Evolutionary conservation across 53 echinoderm and acorn worm genomes (phyloP), one percentile per base, ranked within the genome.

Genomic region (Pentamera pediparva): DNA sequence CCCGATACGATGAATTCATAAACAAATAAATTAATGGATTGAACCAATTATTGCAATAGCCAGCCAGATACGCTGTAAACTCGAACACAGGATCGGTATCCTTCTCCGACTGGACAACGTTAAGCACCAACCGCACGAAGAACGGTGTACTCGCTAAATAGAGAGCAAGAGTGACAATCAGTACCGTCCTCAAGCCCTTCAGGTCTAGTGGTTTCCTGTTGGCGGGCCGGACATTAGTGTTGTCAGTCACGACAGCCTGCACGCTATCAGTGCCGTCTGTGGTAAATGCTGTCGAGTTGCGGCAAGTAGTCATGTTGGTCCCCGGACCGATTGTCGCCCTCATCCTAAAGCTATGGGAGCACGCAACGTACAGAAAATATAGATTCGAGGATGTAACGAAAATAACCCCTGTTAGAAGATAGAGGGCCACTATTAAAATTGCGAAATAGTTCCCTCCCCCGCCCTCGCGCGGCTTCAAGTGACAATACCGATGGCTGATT

Each of bases 11-110:
- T 27, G 32, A 32, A 61, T 61, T 61, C 61, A 61, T 61, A 6
- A 61, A 27, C 15, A 61, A 25, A 34, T 61, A 61, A 13, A 61
- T 61, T 13, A 61, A 0, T 15, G 35, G 61, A 61, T 61, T 61
- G 26, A 30, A 61, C 61, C 61, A 61, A 18, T 34, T 61, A 61
- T 61, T 61, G 33, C 61, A 31, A 34, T 33, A 61, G 17, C 61
- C 61, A 61, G 32, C 32, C 19, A 61, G 19, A 33, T 31, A 32
- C 12, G 31, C 61, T 4, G n/a, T 27, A 30, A 61, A 34, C 35
- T 61, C 61, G 2, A 61, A 61, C 13, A 2, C 32, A 0, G 61
- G 61, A 61, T 61, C 61, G 10, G 61, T 33, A 13, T 6, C 35
- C 26, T 61, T 19, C 5, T 34, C 5, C 7, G 25, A 0, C 7